Conservation (phyloP, 2,888 invertebrate species). For the Drosophila formosana region DNA sequence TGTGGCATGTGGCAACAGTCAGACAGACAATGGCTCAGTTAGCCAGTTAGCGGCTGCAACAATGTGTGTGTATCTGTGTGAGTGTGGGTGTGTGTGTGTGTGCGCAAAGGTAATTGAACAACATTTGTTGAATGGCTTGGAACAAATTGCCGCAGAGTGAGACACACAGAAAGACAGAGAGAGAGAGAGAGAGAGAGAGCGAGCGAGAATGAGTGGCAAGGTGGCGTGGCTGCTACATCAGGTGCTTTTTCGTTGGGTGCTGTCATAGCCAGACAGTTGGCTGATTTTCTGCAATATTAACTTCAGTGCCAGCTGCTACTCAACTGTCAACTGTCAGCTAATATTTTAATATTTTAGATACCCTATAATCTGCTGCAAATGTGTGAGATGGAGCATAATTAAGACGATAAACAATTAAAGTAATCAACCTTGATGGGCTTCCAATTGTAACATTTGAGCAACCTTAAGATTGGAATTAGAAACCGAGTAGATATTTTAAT, state of each 20-base stretch:
- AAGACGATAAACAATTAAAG: background rate
- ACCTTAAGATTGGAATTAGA: too few species aligned
- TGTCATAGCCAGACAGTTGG: conserved; percentile 54
- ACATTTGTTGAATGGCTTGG: conserved; percentile 79
- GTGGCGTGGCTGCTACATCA: conserved; percentile 31
- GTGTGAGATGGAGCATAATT: background rate
- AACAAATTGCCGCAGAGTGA: conserved; percentile 66
- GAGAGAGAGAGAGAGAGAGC: background rate
- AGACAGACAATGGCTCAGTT: conserved; percentile 51
- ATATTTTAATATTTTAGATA: conserved; percentile 14
- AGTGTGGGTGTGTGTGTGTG: conserved; percentile 9
- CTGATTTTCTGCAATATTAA: conserved; percentile 51
- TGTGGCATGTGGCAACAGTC: conserved; percentile 54
- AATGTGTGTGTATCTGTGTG: conserved; percentile 31
- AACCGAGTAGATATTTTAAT: too few species aligned
- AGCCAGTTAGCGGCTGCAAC: conserved; percentile 51
- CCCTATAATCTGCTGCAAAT: conserved; percentile 12
- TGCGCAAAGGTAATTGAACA: conserved; percentile 74
- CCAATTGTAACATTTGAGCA: too few species aligned
- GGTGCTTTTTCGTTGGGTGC: conserved; percentile 34
- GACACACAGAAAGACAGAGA: conserved; percentile 13
- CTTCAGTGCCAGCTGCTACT: conserved; percentile 31
- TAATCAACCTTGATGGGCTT: background rate
- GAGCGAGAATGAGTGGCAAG: background rate
- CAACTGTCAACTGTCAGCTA: conserved; percentile 34